Evolutionary conservation across 2,797 vertebrate species (phyloP).

Genomic region (Okamejei kenojei): DNA sequence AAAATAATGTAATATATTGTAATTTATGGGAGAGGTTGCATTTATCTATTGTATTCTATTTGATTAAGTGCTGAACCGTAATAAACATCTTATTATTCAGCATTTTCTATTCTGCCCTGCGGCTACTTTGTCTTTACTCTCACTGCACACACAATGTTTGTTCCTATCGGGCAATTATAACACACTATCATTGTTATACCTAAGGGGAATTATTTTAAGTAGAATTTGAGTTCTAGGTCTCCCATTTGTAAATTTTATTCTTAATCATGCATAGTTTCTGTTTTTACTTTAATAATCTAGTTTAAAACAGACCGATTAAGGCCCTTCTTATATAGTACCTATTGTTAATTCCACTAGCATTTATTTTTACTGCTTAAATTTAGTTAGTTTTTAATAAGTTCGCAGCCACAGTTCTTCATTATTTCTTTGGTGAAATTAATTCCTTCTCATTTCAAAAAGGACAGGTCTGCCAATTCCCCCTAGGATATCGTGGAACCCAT

Average conservation of each 20-base stretch:
- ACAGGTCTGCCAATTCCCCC: neutral
- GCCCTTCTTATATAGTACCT: neutral
- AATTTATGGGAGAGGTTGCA: neutral
- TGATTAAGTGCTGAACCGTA: neutral
- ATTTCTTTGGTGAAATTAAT: conserved; percentile 8
- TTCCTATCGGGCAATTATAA: neutral
- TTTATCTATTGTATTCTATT: neutral
- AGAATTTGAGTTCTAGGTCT: neutral
- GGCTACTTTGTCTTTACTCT: neutral
- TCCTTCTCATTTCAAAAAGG: neutral
- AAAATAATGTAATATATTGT: neutral
- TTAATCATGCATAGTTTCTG: neutral
- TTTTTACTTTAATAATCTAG: neutral
- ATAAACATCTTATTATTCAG: neutral
- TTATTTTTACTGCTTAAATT: neutral
- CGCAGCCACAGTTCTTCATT: neutral
- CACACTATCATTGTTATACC: neutral
- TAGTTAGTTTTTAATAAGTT: neutral
- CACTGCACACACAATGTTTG: neutral
- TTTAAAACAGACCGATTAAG: no score
- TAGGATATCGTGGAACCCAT: neutral
- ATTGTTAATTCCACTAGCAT: neutral
- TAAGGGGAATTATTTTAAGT: conserved; percentile 21
- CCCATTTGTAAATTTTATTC: neutral
- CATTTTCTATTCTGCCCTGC: neutral